Conservation (phyloP, 1,140 invertebrate species). For the Drosophila sturtevanti region DNA sequence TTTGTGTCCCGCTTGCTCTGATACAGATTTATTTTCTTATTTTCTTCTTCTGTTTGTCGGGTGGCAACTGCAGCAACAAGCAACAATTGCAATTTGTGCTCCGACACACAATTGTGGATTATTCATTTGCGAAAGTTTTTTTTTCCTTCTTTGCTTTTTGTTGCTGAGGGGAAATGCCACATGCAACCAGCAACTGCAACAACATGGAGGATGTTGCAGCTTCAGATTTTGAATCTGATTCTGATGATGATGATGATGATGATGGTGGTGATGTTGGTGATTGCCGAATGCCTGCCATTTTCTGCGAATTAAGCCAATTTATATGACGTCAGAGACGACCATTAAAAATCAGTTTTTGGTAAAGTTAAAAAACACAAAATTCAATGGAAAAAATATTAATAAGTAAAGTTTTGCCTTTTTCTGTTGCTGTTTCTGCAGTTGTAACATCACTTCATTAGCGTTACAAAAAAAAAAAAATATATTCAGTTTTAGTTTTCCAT, state of each 20-base stretch:
- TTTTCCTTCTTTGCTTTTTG: slow-evolving; percentile 1
- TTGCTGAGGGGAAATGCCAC: slow-evolving; percentile 31
- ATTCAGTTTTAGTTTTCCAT: slow-evolving; percentile 43
- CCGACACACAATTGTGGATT: slow-evolving; percentile 69
- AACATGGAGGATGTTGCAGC: slow-evolving; percentile 12
- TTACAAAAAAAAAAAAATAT: background rate
- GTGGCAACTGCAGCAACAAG: slow-evolving; percentile 44
- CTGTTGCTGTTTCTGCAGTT: slow-evolving; percentile 10
- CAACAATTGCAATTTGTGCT: slow-evolving; percentile 77
- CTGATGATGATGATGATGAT: slow-evolving; percentile 33
- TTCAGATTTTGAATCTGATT: slow-evolving; percentile 38
- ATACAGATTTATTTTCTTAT: slow-evolving; percentile 56
- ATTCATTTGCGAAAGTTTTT: slow-evolving; percentile 71
- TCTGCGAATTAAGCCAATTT: slow-evolving; percentile 78
- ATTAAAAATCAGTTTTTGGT: slow-evolving; percentile 21
- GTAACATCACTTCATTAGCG: slow-evolving; percentile 30
- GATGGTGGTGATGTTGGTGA: slow-evolving; percentile 36
- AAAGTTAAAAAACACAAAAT: slow-evolving; percentile 29
- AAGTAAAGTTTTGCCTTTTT: slow-evolving; percentile 52
- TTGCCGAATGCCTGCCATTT: slow-evolving; percentile 60
- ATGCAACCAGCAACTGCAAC: slow-evolving; percentile 37
- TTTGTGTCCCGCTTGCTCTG: slow-evolving; percentile 21
- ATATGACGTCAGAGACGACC: slow-evolving; percentile 45
- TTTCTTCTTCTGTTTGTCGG: slow-evolving; percentile 18
- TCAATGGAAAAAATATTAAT: slow-evolving; percentile 56